These are phyloP conservation scores for Lucilia cuprina DNA, from an alignment of 1,140 invertebrate species.

Conservation along the genomic window DNA sequence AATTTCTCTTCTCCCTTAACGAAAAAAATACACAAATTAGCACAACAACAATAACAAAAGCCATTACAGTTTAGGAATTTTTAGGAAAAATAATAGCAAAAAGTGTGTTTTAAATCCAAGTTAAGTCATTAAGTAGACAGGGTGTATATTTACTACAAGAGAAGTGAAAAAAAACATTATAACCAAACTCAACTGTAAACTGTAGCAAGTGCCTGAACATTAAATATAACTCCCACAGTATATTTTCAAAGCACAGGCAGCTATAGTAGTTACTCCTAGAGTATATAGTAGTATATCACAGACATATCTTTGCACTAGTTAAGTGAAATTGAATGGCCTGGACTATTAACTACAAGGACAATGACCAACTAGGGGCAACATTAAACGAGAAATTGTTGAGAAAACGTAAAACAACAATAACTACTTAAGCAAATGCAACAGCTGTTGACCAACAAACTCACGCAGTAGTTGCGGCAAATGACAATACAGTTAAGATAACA, in stretches of 20 bases:
- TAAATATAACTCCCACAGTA: too few species aligned
- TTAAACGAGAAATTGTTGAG: not conserved
- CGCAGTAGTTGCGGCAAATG: not conserved
- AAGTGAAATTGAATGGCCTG: constrained; percentile 20
- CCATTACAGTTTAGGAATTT: not conserved
- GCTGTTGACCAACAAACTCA: constrained; percentile 12
- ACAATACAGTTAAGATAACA: too few species aligned
- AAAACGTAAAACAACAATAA: not conserved
- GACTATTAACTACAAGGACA: constrained; percentile 8
- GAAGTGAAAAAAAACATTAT: not conserved
- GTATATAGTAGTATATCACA: too few species aligned
- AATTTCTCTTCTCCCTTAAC: not conserved
- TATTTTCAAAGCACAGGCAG: too few species aligned
- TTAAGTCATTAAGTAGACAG: constrained; percentile 6
- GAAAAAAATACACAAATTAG: too few species aligned
- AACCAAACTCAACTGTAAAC: not conserved
- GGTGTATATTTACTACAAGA: not conserved
- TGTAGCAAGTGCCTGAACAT: not conserved
- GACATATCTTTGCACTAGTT: constrained; percentile 1
- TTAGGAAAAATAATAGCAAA: constrained; percentile 9
- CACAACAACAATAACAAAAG: too few species aligned
- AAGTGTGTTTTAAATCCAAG: constrained; percentile 1
- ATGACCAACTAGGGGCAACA: not conserved
- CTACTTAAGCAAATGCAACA: not conserved
- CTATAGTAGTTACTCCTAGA: too few species aligned